A percentile compares a stretch with the other conserved stretches of the same genome.
Evolutionary conservation across 2,113 vertebrate genomes (phyloP).

Genomic region (Alexandromys fortis): DNA sequence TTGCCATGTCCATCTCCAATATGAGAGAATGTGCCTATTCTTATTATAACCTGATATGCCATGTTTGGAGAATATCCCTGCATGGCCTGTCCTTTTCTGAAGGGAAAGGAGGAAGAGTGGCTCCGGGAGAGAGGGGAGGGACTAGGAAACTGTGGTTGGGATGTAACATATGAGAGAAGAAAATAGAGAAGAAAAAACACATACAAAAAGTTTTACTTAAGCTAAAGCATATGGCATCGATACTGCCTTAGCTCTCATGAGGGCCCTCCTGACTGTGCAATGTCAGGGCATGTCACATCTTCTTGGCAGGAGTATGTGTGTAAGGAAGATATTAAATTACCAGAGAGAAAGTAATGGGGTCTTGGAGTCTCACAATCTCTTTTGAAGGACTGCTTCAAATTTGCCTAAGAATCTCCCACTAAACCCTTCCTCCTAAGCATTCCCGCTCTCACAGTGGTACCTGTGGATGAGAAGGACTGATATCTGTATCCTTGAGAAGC

Average conservation of each 20-base stretch:
- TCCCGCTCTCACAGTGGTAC: neutral
- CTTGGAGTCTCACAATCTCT: neutral
- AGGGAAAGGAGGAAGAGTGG: neutral
- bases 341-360: neutral
- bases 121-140: neutral
- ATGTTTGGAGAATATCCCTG: neutral
- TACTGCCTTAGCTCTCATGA: neutral
- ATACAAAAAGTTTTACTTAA: neutral
- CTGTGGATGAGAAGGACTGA: neutral
- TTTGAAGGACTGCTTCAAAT: neutral
- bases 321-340: neutral
- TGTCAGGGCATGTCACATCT: neutral
- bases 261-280: neutral
- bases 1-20: neutral
- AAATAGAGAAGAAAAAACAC: neutral
- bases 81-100: neutral
- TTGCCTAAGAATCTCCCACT: neutral
- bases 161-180: neutral
- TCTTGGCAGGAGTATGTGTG: neutral
- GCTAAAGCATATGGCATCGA: neutral
- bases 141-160: neutral
- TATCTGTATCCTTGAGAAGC: neutral
- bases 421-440: neutral
- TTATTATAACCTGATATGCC: neutral
- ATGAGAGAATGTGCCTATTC: neutral